Conservation (phyloP, 2,888 invertebrate species). For the Eilema caniola region DNA sequence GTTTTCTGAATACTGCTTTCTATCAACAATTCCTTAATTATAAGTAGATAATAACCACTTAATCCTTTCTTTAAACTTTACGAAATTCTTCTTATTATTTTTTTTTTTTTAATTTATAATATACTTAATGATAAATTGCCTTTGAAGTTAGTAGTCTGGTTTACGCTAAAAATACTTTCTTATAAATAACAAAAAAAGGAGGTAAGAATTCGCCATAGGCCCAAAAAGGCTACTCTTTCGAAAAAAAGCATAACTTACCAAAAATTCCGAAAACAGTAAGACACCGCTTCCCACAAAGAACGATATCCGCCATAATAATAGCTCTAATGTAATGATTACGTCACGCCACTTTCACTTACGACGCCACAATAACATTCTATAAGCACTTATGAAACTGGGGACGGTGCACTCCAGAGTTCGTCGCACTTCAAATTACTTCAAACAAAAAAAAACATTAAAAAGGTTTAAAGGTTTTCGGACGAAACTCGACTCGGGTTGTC, state of each 20-base stretch:
- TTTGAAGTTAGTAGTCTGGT: no score
- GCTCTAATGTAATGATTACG: slow-evolving; percentile 81
- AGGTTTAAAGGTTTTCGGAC: slow-evolving; percentile 50
- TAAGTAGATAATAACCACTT: no score
- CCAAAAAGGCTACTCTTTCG: not conserved
- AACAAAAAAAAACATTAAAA: slow-evolving; percentile 57
- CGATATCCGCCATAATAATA: slow-evolving; percentile 79
- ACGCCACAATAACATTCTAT: slow-evolving; percentile 73
- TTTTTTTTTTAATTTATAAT: no score
- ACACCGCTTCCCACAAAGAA: slow-evolving; percentile 75
- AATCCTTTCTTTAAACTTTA: no score
- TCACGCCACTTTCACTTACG: slow-evolving; percentile 84
- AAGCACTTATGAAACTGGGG: slow-evolving; percentile 74
- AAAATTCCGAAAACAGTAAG: slow-evolving; percentile 70
- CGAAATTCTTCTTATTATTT: no score
- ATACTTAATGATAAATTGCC: no score
- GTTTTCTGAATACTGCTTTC: no score
- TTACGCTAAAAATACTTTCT: not conserved
- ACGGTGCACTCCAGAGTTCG: slow-evolving; percentile 78
- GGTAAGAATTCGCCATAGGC: not conserved
- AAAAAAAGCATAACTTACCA: slow-evolving; percentile 62
- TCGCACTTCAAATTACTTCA: slow-evolving; percentile 61
- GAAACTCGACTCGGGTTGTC: slow-evolving; percentile 47
- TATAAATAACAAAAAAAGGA: not conserved
- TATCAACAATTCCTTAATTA: no score